Evolutionary conservation across 2,113 vertebrate species (phyloP).

Genomic region (Semnornis frantzii): DNA sequence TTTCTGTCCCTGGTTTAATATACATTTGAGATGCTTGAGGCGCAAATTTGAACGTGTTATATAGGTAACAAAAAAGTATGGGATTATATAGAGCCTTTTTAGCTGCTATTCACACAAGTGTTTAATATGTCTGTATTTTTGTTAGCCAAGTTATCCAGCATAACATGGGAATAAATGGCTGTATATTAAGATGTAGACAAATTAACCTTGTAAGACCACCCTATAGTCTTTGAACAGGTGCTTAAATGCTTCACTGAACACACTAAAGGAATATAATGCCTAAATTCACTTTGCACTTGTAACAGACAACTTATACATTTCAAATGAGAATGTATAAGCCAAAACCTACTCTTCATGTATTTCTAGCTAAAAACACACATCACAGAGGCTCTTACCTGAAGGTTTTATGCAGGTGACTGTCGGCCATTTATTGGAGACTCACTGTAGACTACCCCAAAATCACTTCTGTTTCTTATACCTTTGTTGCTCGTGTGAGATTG

Average conservation of each 20-base stretch:
- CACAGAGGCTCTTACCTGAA: not conserved
- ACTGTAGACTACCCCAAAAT: not conserved
- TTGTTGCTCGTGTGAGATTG: not conserved
- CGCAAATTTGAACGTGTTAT: not conserved
- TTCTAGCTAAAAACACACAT: not conserved
- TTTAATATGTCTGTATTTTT: not conserved
- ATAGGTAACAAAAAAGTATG: not conserved
- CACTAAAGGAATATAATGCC: not conserved
- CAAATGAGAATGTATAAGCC: not conserved
- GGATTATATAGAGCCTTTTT: not conserved
- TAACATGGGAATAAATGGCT: not conserved
- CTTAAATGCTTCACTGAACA: not conserved
- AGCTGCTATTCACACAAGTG: not conserved
- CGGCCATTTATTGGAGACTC: not conserved
- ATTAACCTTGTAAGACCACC: not conserved
- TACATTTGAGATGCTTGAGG: not conserved
- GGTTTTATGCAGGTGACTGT: not conserved
- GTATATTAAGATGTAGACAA: not conserved
- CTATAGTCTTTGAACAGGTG: not conserved
- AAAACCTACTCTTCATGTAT: not conserved
- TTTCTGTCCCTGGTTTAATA: not conserved
- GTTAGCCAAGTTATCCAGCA: not conserved
- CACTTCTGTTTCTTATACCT: not conserved
- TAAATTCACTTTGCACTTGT: not conserved
- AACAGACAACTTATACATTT: not conserved